Percentiles rank a stretch among this genome's conserved stretches.
These are phyloP conservation scores for Villa cingulata DNA, from an alignment of 2,888 invertebrate genomes.

Conservation along the genomic window DNA sequence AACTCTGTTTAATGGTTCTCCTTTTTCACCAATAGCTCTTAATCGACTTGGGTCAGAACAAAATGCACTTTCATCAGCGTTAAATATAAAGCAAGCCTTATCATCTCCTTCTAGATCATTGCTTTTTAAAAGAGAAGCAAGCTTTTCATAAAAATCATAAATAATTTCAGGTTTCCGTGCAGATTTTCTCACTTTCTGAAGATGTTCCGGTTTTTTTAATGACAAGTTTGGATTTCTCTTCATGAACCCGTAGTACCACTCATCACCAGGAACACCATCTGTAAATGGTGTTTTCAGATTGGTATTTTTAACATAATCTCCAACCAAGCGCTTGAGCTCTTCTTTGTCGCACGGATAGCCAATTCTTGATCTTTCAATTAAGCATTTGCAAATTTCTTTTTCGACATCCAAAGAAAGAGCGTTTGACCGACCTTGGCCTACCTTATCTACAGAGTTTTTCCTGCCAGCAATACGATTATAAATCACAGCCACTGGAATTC, in stretches of 20 bases:
- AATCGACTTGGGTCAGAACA: conserved; percentile 7
- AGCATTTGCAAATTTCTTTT: neutral
- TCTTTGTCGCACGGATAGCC: neutral
- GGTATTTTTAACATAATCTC: neutral
- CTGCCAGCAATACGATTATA: too few relatives aligned
- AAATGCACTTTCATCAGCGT: conserved; percentile 5
- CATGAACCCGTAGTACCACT: too few relatives aligned
- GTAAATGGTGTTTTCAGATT: neutral
- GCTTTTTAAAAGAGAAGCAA: neutral
- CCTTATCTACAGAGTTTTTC: too few relatives aligned
- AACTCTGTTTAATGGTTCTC: conserved; percentile 1
- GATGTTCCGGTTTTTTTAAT: too few relatives aligned
- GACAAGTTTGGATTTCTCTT: neutral
- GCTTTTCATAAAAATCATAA: neutral
- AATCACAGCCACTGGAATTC: too few relatives aligned
- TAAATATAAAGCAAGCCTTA: conserved; percentile 1
- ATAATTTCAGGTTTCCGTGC: neutral
- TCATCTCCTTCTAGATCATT: neutral
- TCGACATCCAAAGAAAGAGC: neutral
- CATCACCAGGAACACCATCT: too few relatives aligned
- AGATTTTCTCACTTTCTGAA: neutral
- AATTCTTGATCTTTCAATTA: neutral
- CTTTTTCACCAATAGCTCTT: conserved; percentile 4
- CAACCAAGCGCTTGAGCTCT: neutral
- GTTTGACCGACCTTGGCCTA: neutral